These are phyloP conservation scores for Hirudo medicinalis DNA, from an alignment of 1,140 invertebrate species.

Conservation along the genomic window DNA sequence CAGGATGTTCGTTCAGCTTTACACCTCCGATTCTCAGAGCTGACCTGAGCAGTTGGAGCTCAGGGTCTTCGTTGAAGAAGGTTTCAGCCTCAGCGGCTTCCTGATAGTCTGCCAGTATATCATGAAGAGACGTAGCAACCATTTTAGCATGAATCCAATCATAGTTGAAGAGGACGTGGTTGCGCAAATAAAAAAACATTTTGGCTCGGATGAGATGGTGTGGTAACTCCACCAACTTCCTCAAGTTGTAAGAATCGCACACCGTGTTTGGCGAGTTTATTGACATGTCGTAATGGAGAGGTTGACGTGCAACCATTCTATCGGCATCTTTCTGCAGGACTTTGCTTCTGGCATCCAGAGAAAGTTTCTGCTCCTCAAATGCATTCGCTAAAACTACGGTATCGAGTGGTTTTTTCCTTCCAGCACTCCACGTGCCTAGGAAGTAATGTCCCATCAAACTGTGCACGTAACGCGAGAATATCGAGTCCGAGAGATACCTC, in stretches of 20 bases:
- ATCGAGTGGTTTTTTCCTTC: slow-evolving; percentile 81
- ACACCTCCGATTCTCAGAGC: slow-evolving; percentile 31
- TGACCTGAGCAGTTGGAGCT: slow-evolving; percentile 30
- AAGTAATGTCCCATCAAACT: slow-evolving; percentile 75
- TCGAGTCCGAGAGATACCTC: slow-evolving; percentile 12
- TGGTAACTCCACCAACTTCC: slow-evolving; percentile 61
- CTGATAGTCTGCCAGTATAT: slow-evolving; percentile 85
- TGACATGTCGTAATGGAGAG: slow-evolving; percentile 58
- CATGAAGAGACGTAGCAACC: slow-evolving; percentile 77
- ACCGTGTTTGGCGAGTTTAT: slow-evolving; percentile 52
- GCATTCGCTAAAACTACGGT: slow-evolving; percentile 47
- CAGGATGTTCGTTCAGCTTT: slow-evolving; percentile 28
- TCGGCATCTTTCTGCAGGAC: slow-evolving; percentile 51
- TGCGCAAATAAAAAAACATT: slow-evolving; percentile 77
- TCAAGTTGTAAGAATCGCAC: slow-evolving; percentile 34
- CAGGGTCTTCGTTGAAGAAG: slow-evolving; percentile 46
- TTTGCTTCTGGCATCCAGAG: slow-evolving; percentile 47
- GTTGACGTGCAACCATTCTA: slow-evolving; percentile 85
- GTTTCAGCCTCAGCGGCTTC: slow-evolving; percentile 56
- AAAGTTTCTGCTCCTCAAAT: slow-evolving; percentile 54
- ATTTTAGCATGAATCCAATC: slow-evolving; percentile 93
- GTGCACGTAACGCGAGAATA: slow-evolving; percentile 12
- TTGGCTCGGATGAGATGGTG: slow-evolving; percentile 77
- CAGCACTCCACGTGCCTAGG: slow-evolving; percentile 64
- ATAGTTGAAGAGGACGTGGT: slow-evolving; percentile 89